phyloP scores from a whole-genome alignment of 2,888 invertebrate genomes.

The Trachelus iudaicus region DNA sequence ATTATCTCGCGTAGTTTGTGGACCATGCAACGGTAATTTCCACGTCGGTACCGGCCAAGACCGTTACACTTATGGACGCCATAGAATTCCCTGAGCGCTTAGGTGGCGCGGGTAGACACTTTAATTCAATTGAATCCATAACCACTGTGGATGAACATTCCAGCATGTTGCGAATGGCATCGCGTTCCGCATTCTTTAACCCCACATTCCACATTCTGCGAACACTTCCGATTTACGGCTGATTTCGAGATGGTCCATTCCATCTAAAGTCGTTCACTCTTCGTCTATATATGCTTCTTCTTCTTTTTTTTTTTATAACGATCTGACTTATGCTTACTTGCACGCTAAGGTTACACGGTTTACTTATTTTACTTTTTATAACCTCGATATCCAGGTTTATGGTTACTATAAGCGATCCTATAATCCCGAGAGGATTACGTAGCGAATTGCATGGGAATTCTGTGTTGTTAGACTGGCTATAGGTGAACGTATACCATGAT shows the following conservation, averaged over 20 bases:
- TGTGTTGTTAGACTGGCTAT: background rate
- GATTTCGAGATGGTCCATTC: background rate
- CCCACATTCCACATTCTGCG: background rate
- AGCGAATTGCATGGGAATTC: background rate
- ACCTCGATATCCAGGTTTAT: background rate
- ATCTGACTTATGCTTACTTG: background rate
- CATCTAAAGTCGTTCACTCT: background rate
- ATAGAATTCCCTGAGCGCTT: background rate
- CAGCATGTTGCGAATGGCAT: background rate
- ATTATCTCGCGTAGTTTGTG: slow-evolving; percentile 50
- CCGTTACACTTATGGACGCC: slow-evolving; percentile 61
- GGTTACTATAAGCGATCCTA: background rate
- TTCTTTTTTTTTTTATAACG: background rate
- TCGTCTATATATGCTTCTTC: background rate
- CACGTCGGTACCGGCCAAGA: slow-evolving; percentile 44
- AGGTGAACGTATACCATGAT: background rate
- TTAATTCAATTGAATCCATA: background rate
- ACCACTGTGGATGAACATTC: background rate
- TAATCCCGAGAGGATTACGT: background rate
- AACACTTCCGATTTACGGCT: background rate
- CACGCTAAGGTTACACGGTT: background rate
- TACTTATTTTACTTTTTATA: background rate
- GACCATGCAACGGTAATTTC: slow-evolving; percentile 61
- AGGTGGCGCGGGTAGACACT: background rate
- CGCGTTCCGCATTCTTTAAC: background rate